Evolutionary conservation across 2,797 vertebrate genomes (phyloP).

Genomic region (Poeciliopsis paucimaculata): DNA sequence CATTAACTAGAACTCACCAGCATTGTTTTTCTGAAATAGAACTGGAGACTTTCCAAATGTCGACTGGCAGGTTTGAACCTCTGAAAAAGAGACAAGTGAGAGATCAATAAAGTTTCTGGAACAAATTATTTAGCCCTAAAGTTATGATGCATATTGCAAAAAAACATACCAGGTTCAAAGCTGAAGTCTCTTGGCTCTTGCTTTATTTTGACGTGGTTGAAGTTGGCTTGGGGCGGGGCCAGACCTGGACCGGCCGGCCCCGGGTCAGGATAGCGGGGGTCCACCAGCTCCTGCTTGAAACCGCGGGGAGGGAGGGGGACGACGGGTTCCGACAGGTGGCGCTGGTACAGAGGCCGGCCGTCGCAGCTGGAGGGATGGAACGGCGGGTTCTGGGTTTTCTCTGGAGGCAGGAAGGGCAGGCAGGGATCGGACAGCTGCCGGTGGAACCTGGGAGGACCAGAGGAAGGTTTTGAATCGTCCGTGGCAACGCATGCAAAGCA

Average conservation of each 20-base stretch:
- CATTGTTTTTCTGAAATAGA: conserved; percentile 80
- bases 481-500: not conserved
- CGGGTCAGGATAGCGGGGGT: conserved; percentile 85
- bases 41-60: conserved; percentile 83
- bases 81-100: conserved; percentile 65
- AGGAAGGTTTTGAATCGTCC: not conserved
- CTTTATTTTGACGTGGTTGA: conserved; percentile 89
- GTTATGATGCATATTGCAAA: not conserved
- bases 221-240: conserved; percentile 66
- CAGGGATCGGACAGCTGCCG: conserved; percentile 91
- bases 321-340: conserved; percentile 90
- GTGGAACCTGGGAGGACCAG: conserved; percentile 83
- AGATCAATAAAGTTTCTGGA: not conserved
- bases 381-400: conserved; percentile 74
- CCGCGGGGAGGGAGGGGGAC: conserved; percentile 78
- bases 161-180: conserved; percentile 84
- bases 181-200: conserved; percentile 93
- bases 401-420: conserved; percentile 69
- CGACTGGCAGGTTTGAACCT: conserved; percentile 91
- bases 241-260: conserved; percentile 70
- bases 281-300: conserved; percentile 92
- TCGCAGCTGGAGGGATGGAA: conserved; percentile 78
- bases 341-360: conserved; percentile 86
- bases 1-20: conserved; percentile 74
- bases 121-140: not conserved